A percentile compares a stretch with the other conserved stretches of the same genome.
Evolutionary conservation across 2,888 invertebrate species (phyloP).

Genomic region (Eustalomyia histrio): DNA sequence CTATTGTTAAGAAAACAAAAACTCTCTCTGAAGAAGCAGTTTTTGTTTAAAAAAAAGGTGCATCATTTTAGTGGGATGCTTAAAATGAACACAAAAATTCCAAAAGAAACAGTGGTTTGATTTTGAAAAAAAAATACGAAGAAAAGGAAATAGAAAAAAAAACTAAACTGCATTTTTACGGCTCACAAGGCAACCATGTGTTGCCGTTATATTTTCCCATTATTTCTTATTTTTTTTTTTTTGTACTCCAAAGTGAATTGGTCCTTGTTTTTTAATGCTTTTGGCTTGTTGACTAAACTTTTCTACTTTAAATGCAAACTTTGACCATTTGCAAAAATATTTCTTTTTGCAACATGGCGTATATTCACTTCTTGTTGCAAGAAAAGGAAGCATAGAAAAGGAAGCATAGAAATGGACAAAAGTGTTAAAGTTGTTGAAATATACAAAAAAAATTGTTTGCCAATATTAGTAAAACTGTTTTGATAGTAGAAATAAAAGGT

Average conservation of each 20-base stretch:
- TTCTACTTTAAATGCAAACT: slow-evolving; percentile 64
- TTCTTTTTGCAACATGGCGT: slow-evolving; percentile 36
- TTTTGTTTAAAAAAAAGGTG: slow-evolving; percentile 49
- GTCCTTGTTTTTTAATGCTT: slow-evolving; percentile 47
- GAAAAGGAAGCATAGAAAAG: not conserved
- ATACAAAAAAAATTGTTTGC: slow-evolving; percentile 38
- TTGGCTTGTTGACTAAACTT: slow-evolving; percentile 63
- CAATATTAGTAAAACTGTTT: slow-evolving; percentile 32
- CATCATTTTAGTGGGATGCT: slow-evolving; percentile 27
- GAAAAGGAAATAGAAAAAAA: slow-evolving; percentile 29
- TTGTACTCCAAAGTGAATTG: slow-evolving; percentile 43
- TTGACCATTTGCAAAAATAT: slow-evolving; percentile 60
- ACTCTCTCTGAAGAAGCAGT: not conserved
- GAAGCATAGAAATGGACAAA: slow-evolving; percentile 22
- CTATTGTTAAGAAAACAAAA: slow-evolving; percentile 1
- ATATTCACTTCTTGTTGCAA: slow-evolving; percentile 20
- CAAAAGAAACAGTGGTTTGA: not conserved
- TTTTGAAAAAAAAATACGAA: slow-evolving; percentile 2
- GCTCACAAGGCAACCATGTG: slow-evolving; percentile 64
- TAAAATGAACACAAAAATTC: not conserved
- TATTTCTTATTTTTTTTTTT: slow-evolving; percentile 49
- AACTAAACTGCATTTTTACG: slow-evolving; percentile 62
- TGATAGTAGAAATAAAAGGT: slow-evolving; percentile 13
- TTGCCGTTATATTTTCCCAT: slow-evolving; percentile 49
- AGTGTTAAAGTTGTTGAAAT: slow-evolving; percentile 56